A percentile compares a stretch with the other conserved stretches of the same genome.
Evolutionary conservation across 2,888 invertebrate species (phyloP).

Genomic region (Ellobium chinense): DNA sequence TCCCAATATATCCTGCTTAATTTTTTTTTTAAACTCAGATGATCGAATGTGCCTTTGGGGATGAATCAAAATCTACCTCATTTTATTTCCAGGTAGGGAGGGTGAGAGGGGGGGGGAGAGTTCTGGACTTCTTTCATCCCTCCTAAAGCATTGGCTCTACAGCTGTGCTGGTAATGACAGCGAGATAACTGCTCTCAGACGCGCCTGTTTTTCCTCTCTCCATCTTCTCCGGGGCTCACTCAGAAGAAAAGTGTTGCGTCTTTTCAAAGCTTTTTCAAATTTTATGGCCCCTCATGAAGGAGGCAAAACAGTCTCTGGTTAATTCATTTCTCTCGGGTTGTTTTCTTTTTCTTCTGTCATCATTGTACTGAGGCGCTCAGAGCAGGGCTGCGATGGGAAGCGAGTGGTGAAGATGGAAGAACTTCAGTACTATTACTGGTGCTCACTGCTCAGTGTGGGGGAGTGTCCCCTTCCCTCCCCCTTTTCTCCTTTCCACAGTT

Average conservation of each 20-base stretch:
- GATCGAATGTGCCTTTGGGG: conserved; percentile 3
- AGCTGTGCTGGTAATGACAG: conserved; percentile 23
- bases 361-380: conserved; percentile 1
- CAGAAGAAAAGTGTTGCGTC: conserved; percentile 34
- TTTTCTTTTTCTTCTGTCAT: no score
- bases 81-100: conserved; percentile 21
- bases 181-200: conserved; percentile 4
- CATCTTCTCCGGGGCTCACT: neutral
- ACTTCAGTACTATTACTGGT: no score
- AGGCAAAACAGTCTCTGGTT: conserved; percentile 34
- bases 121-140: conserved; percentile 1
- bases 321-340: conserved; percentile 23
- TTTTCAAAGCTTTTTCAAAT: conserved; percentile 38
- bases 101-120: conserved; percentile 1
- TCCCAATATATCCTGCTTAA: no score
- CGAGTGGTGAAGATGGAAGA: neutral
- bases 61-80: conserved; percentile 21
- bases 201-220: conserved; percentile 13
- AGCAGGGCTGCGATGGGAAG: neutral
- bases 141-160: neutral
- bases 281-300: conserved; percentile 30
- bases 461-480: no score
- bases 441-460: no score
- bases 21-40: no score
- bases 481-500: no score